phyloP scores from a whole-genome alignment of 2,888 invertebrate species.

The Crocallis elinguaria region DNA sequence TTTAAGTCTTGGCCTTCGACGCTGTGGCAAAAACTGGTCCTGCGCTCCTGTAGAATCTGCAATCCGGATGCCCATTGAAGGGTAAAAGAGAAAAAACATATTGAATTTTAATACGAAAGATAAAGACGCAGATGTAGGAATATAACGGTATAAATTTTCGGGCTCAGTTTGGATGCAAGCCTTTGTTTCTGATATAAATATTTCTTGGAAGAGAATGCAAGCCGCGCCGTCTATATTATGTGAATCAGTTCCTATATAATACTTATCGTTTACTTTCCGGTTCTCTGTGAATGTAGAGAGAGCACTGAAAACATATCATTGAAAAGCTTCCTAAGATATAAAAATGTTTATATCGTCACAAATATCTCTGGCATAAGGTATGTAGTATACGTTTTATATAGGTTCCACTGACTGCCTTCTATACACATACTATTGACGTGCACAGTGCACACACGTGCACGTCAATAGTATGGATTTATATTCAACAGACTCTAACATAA shows the following conservation, averaged over 20 bases:
- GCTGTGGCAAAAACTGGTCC: slow-evolving; percentile 73
- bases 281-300: too few species aligned
- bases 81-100: slow-evolving; percentile 58
- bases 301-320: too few species aligned
- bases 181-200: slow-evolving; percentile 60
- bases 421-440: too few species aligned
- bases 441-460: too few species aligned
- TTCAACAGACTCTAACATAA: too few species aligned
- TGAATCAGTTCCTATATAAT: slow-evolving; percentile 41
- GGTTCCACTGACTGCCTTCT: too few species aligned
- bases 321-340: too few species aligned
- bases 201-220: slow-evolving; percentile 54
- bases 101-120: slow-evolving; percentile 36
- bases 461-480: too few species aligned
- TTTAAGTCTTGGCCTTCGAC: slow-evolving; percentile 37
- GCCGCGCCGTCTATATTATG: slow-evolving; percentile 45
- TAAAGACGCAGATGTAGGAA: slow-evolving; percentile 55
- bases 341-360: too few species aligned
- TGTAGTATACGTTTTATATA: too few species aligned
- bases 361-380: too few species aligned
- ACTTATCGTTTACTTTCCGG: not conserved
- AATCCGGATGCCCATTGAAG: slow-evolving; percentile 78
- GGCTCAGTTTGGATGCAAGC: slow-evolving; percentile 38
- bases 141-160: slow-evolving; percentile 71
- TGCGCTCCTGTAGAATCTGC: slow-evolving; percentile 54